These are phyloP conservation scores for Sminthurides aquaticus DNA, from an alignment of 2,888 invertebrate genomes.

Conservation along the genomic window DNA sequence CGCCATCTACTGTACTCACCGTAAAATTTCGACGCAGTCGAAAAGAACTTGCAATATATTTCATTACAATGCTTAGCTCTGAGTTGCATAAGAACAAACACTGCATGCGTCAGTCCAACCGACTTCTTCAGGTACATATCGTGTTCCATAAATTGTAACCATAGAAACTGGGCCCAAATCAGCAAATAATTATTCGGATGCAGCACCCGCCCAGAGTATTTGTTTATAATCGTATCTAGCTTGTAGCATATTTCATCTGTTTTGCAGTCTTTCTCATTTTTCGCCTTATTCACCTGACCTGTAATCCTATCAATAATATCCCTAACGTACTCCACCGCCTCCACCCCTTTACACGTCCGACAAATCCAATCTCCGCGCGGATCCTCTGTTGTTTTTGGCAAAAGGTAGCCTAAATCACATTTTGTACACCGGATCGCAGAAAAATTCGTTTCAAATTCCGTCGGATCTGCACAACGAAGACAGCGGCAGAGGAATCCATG, in stretches of 20 bases:
- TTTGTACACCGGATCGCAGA: conserved; percentile 15
- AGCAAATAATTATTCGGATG: conserved; percentile 20
- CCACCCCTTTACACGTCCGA: conserved; percentile 1
- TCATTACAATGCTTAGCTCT: conserved; percentile 16
- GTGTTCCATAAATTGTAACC: conserved; percentile 18
- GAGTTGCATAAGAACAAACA: conserved; percentile 7
- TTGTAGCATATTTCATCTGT: conserved; percentile 15
- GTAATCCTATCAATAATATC: conserved; percentile 15
- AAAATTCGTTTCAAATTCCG: conserved; percentile 13
- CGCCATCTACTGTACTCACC: conserved; percentile 9
- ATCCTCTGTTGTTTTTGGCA: conserved; percentile 7
- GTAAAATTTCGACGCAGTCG: conserved; percentile 9
- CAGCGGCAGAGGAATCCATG: conserved; percentile 17
- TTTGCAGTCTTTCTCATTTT: conserved; percentile 4
- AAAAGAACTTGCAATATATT: conserved; percentile 14
- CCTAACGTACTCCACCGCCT: background rate
- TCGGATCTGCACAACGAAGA: conserved; percentile 11
- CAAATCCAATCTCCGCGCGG: conserved; percentile 12
- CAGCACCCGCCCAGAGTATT: conserved; percentile 9
- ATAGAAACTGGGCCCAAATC: conserved; percentile 17
- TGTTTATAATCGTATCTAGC: conserved; percentile 15
- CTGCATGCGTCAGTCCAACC: conserved; percentile 1
- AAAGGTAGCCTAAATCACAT: conserved; percentile 12
- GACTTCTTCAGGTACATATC: background rate
- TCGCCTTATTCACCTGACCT: conserved; percentile 6